Evolutionary conservation across 2,888 invertebrate species (phyloP), one percentile per base, ranked within the genome.

Genomic region (Drosophila colorata): DNA sequence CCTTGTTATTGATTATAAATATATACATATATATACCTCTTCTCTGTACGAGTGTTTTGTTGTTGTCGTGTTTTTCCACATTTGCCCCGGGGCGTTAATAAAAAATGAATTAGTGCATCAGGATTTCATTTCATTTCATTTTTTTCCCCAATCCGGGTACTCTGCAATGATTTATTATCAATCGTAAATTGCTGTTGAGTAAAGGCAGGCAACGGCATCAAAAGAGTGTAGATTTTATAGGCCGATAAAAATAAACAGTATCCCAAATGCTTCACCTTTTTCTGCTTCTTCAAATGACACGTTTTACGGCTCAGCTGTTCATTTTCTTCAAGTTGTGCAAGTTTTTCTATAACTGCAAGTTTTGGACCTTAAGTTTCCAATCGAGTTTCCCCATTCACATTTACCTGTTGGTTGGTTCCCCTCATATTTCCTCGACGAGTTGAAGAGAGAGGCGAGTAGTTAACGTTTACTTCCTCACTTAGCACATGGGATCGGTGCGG

Each of bases 51-150:
- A 64, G 63, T 43, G 74, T 64, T 69, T 72, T 47, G 28, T 51
- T 66, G 47, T 57, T 46, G 25, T 46, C 37, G 28, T 57, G 47
- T 48, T 67, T 59, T 46, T 58, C 31, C 60, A 71, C 75, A 57
- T 71, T 61, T 61, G 46, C 40, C 69, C 46, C 20, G 70, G 66
- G 60, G 77, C 75, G 71, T 82, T 83, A 72, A 88, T 88, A 84
- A 84, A 84, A 88, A 84, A 84, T 84, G 88, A 84, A 84, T 88
- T 80, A 84, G 88, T 80, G 80, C 83, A 87, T 49, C 69, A 82
- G 77, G 74, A 74, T 76, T 66, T 28, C 48, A 53, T 25, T 59
- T 43, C 40, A 20, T 61, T 60, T 64, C 16, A 63, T 49, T 64
- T n/a, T 37, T 40, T 44, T n/a, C n/a, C 44, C 11, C 35, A 49